Evolutionary conservation across 2,888 invertebrate species (phyloP), one percentile per base, ranked within the genome.

Genomic region (Tinea trinotella): DNA sequence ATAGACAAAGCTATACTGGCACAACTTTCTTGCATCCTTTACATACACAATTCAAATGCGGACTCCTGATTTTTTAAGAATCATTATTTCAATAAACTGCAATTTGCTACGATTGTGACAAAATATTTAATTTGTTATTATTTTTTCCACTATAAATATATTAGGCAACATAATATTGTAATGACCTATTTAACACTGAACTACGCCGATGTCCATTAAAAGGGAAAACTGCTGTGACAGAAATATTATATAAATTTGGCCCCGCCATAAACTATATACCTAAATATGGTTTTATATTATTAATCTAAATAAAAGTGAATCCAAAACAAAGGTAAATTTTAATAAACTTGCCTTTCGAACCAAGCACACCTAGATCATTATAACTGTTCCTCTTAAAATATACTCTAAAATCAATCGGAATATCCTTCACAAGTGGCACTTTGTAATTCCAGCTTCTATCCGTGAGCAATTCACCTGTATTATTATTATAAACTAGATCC

Each of bases 401-500:
- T 1, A 90, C 68, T 40, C 88, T 74, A 56, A 90, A 88, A 66
- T 90, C 88, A 3, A 83, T 70, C 0, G 90, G 89, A 62, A 90
- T 89, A 62, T 90, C 90, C 61, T 87, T 88, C 0, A 82, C 77
- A 4, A 88, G 87, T 0, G 89, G 89, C 4, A 85, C 77, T 63
- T 88, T 88, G 62, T 90, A 90, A 57, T 79, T 87, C 91, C 91
- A 92, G 19, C 91, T 90, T 55, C 89, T 77, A 61, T 88, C 76
- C 12, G 90, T 90, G 7, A 88, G 66, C 13, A 90, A 65, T 59
- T 76, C 67, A 1, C 90, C 91, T 40, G 87, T 85, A 48, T 71
- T 63, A 9, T 78, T 68, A 60, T 88, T 81, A 60, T 84, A 88
- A 12, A 83, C 70, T 48, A 90, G 61, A 58, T 89, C 82, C 65